Percentiles rank a stretch among this genome's conserved stretches.
Conservation (phyloP, 2,113 vertebrate genomes). For the Taxidea taxus region DNA sequence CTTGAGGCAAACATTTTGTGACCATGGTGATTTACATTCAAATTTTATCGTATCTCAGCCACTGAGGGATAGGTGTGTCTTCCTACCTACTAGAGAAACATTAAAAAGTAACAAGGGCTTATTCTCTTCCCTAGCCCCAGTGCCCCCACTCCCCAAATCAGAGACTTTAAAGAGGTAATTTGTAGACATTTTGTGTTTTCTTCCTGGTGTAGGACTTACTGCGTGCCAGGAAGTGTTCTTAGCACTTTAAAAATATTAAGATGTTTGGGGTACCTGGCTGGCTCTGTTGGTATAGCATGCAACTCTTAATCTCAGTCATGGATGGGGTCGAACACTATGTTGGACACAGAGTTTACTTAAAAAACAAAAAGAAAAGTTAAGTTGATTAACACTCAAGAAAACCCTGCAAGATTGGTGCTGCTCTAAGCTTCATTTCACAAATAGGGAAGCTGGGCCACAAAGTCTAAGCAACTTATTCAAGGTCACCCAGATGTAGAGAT, state of each 20-base stretch:
- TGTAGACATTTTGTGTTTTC: background rate
- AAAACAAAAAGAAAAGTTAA: background rate
- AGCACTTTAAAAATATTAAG: background rate
- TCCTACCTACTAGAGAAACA: background rate
- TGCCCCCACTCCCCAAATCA: background rate
- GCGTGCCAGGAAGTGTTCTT: background rate
- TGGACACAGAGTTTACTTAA: background rate
- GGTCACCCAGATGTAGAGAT: background rate
- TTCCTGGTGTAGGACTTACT: background rate
- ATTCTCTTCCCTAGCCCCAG: background rate
- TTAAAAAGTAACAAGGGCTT: background rate
- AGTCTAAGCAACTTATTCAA: background rate
- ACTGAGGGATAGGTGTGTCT: background rate
- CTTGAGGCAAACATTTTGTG: background rate
- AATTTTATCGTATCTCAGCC: background rate
- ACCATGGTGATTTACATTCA: background rate
- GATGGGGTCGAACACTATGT: background rate
- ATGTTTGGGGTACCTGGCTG: background rate
- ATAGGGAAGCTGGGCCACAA: background rate
- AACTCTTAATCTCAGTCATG: background rate
- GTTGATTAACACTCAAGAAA: background rate
- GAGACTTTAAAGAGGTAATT: background rate
- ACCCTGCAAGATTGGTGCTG: background rate
- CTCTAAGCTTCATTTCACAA: background rate
- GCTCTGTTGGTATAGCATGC: background rate